Percentiles rank a stretch among this genome's conserved stretches.
phyloP scores from a whole-genome alignment of 2,113 vertebrate species.

The Lepus europaeus region DNA sequence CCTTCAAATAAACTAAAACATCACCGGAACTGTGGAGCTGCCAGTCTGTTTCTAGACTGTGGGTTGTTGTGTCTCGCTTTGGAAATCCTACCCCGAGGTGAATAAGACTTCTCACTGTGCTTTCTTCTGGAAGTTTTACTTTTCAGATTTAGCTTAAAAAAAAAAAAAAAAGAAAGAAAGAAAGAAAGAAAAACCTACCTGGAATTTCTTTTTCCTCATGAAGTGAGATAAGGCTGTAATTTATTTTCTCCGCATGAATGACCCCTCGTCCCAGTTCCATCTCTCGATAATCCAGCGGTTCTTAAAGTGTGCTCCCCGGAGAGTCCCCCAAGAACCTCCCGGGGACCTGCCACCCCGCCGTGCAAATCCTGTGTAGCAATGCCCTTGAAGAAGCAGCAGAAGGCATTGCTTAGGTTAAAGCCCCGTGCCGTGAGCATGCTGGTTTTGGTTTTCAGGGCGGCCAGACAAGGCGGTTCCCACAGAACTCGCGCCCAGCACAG shows the following conservation, averaged over 20 bases:
- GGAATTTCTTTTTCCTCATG: conserved; percentile 31
- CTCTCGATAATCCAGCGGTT: not conserved
- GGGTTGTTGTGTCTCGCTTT: not conserved
- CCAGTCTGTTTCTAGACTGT: not conserved
- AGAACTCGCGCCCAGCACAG: no score
- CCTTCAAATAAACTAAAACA: no score
- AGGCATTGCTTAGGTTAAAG: not conserved
- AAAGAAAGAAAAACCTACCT: not conserved
- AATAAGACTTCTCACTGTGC: not conserved
- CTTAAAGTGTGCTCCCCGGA: conserved; percentile 6
- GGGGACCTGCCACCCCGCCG: not conserved
- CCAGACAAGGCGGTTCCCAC: not conserved
- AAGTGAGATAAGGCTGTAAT: not conserved
- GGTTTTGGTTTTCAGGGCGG: not conserved
- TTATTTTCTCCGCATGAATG: not conserved
- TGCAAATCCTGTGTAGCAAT: no score
- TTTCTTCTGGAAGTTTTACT: conserved; percentile 32
- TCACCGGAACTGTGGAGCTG: no score
- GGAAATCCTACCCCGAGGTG: not conserved
- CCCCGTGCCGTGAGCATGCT: not conserved
- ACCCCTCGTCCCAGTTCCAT: not conserved
- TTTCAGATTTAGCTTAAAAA: conserved; percentile 11
- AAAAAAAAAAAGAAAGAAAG: no score
- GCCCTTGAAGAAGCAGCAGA: not conserved
- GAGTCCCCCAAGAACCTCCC: not conserved